These are phyloP conservation scores for Achroia grisella DNA, from an alignment of 1,140 invertebrate species.

Conservation along the genomic window DNA sequence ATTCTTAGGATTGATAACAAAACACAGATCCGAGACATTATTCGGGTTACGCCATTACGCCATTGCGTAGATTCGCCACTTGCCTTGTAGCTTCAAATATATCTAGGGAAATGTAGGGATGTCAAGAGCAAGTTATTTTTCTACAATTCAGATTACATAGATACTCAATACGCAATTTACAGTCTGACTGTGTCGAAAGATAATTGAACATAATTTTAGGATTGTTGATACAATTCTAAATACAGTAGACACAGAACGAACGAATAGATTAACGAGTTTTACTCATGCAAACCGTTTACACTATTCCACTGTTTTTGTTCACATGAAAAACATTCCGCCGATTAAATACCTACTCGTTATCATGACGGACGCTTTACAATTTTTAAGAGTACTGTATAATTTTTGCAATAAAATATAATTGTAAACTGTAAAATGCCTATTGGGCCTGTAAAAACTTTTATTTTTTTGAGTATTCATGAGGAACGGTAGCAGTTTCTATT, in stretches of 20 bases:
- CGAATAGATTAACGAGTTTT: slow-evolving; percentile 6
- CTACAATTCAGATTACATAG: too few species aligned
- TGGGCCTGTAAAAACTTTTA: background rate
- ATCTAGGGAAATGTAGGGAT: too few species aligned
- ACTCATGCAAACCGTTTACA: slow-evolving; percentile 12
- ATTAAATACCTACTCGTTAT: background rate
- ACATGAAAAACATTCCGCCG: too few species aligned
- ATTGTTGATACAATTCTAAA: background rate
- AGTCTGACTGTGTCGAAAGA: slow-evolving; percentile 1
- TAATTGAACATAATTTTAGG: background rate
- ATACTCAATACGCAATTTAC: background rate
- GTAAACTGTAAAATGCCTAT: background rate
- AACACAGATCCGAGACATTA: too few species aligned
- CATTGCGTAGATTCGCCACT: too few species aligned
- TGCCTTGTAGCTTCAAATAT: too few species aligned
- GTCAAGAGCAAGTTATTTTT: too few species aligned
- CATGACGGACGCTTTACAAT: background rate
- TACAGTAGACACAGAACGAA: slow-evolving; percentile 7
- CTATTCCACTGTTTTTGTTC: background rate
- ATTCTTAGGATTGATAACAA: too few species aligned
- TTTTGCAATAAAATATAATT: background rate
- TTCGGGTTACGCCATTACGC: too few species aligned
- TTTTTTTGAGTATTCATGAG: too few species aligned
- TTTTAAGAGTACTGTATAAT: background rate
- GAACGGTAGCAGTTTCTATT: too few species aligned